Percentiles rank a stretch among this genome's conserved stretches.
Conservation (phyloP, 2,113 vertebrate genomes). For the Burhinus bistriatus region DNA sequence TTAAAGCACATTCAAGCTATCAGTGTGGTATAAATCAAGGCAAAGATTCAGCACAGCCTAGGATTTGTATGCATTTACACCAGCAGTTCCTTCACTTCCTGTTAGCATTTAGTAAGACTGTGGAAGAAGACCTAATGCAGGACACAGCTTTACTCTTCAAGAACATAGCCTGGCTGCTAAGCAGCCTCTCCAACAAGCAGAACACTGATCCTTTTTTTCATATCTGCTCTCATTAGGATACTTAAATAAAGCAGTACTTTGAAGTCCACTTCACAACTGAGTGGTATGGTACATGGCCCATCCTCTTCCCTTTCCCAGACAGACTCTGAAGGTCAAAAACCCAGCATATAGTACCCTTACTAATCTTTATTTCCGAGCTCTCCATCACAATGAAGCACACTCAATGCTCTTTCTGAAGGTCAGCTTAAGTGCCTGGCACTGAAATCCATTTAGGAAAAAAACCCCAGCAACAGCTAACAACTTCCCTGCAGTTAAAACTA, state of each 20-base stretch:
- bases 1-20: not conserved
- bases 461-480: not conserved
- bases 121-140: not conserved
- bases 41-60: not conserved
- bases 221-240: not conserved
- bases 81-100: not conserved
- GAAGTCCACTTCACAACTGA: not conserved
- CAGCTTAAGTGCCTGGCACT: not conserved
- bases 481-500: slow-evolving; percentile 3
- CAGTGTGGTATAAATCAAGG: not conserved
- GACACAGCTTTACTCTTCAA: not conserved
- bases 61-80: not conserved
- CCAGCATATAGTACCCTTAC: not conserved
- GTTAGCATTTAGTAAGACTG: not conserved
- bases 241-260: not conserved
- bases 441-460: not conserved
- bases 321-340: not conserved
- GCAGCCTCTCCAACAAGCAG: not conserved
- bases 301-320: not conserved
- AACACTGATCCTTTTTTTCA: not conserved
- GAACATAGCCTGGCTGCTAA: not conserved
- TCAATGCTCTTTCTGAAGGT: not conserved
- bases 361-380: not conserved
- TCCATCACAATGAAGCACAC: not conserved
- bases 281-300: not conserved